Conservation (phyloP, 2,888 invertebrate species). For the Mactromeris polynyma region DNA sequence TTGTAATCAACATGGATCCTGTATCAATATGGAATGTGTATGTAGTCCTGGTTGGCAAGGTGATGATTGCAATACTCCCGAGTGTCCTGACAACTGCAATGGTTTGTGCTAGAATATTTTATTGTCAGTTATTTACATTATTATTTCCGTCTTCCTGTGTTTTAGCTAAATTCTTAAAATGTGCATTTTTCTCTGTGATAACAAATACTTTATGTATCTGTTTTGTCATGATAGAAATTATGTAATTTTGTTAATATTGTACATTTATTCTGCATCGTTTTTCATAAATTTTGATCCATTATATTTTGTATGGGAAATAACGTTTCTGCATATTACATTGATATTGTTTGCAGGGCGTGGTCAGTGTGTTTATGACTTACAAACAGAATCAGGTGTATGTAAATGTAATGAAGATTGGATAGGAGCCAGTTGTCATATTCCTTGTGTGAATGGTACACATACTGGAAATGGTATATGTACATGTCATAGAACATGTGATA, state of each 20-base stretch:
- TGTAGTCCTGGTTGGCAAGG: constrained; percentile 79
- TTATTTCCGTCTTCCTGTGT: too few species aligned
- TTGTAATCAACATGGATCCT: constrained; percentile 70
- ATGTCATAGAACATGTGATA: constrained; percentile 69
- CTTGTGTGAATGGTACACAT: constrained; percentile 78
- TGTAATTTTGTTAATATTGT: too few species aligned
- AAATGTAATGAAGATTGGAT: constrained; percentile 70
- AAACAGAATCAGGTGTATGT: constrained; percentile 70
- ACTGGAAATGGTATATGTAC: constrained; percentile 70
- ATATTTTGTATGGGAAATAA: too few species aligned
- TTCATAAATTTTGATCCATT: too few species aligned
- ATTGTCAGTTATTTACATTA: too few species aligned
- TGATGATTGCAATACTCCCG: constrained; percentile 73
- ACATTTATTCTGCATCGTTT: too few species aligned
- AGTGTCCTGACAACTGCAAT: constrained; percentile 72
- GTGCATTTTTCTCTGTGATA: too few species aligned
- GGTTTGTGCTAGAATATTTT: constrained; percentile 26
- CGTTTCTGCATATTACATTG: neutral
- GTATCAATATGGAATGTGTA: constrained; percentile 73
- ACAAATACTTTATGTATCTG: too few species aligned
- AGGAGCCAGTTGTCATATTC: constrained; percentile 75
- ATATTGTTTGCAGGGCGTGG: constrained; percentile 65
- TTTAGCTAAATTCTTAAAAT: too few species aligned
- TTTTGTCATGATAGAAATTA: too few species aligned
- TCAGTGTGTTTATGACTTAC: constrained; percentile 59